Base-by-base conservation (phyloP, 1,140 invertebrate species). In the Anadara kagoshimensis region DNA sequence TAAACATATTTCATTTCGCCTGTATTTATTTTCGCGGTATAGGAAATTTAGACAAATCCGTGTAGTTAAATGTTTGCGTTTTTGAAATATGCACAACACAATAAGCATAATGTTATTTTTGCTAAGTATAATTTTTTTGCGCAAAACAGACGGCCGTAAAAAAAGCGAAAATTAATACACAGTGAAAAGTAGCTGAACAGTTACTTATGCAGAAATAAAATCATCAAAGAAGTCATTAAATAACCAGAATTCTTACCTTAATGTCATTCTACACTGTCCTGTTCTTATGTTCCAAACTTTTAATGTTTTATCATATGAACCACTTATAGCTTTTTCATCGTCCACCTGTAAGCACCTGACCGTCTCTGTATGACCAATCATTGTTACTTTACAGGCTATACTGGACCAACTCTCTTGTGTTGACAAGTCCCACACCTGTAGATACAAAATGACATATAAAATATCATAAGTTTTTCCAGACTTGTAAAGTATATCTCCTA, bases 341-440 rank as follows among this genome's bases (percentile, higher is more conserved):
- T 91, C 90, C 63, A 90, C 90, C 85, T 91, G 90, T 20, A 91
- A 75, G 83, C 91, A 91, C 16, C 90, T 77, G 45, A 91, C 91
- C 24, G 89, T 91, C 71, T 91, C 89, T 26, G 81, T 85, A 77
- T 91, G 91, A 10, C 90, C 91, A 45, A 90, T 85, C 90, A 92
- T 91, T 16, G 91, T 92, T 8, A 91, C 90, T 76, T 91, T 91
- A 80, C 91, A 92, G 18, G 91, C 91, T 70, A 92, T 91, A 74
- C 90, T 91, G 11, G 91, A 91, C 91, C 91, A 92, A 69, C 87
- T 88, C 49, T 89, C 86, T 64, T 90, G 88, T 5, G 88, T 90
- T 11, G 90, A 90, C 56, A 92, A 81, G 84, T 91, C 91, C 91
- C 91, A 92, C 22, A 92, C 90, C 90, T 91, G 73, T 8, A 83